Evolutionary conservation across 1,140 invertebrate genomes (phyloP), one percentile per base, ranked within the genome.

Genomic region (Lordiphosa collinella): DNA sequence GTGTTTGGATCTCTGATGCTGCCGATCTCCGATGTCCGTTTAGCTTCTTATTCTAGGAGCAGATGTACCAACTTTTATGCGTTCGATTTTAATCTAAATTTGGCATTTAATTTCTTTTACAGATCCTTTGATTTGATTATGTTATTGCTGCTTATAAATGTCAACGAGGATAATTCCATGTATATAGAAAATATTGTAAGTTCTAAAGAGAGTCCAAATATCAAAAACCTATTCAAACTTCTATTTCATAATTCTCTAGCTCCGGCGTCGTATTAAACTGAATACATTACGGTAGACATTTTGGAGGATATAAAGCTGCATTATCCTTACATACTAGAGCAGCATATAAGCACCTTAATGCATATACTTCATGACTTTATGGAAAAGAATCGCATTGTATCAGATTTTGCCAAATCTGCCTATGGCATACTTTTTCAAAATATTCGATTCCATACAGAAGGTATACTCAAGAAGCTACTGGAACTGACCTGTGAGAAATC

Each of bases 121-220:
- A 90, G 90, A 55, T 82, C 90, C 0, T 78, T 91, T 7, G 90
- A 91, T 69, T 71, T 90, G 9, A 57, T 91, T 9, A 67, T 90
- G 47, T 46, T 91, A 13, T 64, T 90, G 31, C 68, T 90, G 67
- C 59, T 91, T 1, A 88, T 90, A 51, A 65, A 88, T 7, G 76
- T 79, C 7, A 76, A 82, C 16, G 88, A 89, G 55, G 74, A 85
- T 22, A 86, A 89, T 40, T 89, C 88, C 8, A 51, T 79, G 32
- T 78, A 73, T 31, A 86, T 90, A 16, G 89, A 90, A 57, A 84
- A 74, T 44, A 73, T 90, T 36, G 85, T 91, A 67, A 84, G 82
- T 54, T 76, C 2, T 0, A 12, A 29, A 5, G 5, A n/a, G 11
- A 43, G 3, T 38, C 9, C 8, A 3, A 9, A 22, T 0, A n/a